A percentile compares a stretch with the other conserved stretches of the same genome.
Evolutionary conservation across 2,113 vertebrate genomes (phyloP).

Genomic region (Camelus dromedarius): DNA sequence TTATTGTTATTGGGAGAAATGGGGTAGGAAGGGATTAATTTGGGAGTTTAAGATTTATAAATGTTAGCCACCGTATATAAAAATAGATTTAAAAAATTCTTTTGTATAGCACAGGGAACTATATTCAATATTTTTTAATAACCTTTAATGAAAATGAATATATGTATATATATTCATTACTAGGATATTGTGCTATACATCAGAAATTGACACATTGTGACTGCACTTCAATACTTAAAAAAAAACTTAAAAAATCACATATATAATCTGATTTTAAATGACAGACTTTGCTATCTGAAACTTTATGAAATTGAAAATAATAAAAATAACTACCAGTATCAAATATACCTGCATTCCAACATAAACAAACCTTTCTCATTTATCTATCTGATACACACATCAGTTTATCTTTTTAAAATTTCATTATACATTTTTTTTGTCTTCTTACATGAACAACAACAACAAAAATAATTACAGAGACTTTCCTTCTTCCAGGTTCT

Average conservation of each 20-base stretch:
- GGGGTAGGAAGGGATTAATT: no score
- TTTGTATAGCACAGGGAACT: no score
- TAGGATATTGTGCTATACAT: no score
- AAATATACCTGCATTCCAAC: background rate
- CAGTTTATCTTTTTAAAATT: background rate
- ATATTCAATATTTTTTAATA: no score
- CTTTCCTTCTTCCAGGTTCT: background rate
- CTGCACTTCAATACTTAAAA: no score
- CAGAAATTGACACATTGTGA: no score
- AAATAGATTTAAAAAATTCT: no score
- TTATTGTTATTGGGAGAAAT: no score
- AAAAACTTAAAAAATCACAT: background rate
- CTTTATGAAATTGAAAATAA: background rate
- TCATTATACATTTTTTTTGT: background rate
- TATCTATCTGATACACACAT: background rate
- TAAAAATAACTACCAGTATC: background rate
- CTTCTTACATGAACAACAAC: background rate
- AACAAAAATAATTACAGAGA: background rate
- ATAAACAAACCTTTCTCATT: background rate
- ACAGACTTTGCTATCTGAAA: background rate
- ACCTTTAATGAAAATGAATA: no score
- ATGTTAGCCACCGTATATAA: no score
- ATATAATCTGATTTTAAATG: slow-evolving; percentile 11
- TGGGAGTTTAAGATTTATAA: no score
- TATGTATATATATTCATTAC: no score